Evolutionary conservation across 2,797 vertebrate genomes (phyloP).

Genomic region (Crocodylus rhombifer): DNA sequence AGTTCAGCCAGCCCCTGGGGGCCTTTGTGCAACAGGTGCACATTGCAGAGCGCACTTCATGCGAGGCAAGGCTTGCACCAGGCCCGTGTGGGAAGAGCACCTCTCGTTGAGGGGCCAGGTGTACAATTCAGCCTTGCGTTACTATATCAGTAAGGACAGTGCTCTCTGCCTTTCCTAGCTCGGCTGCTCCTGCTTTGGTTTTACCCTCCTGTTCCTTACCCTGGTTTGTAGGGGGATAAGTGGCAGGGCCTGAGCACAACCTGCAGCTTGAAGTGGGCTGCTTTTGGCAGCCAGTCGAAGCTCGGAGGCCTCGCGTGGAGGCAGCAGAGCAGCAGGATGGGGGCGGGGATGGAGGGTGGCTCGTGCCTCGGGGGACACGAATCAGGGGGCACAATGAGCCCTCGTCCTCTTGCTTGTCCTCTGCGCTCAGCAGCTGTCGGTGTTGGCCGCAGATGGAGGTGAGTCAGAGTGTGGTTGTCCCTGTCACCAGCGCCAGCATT

Average conservation of each 20-base stretch:
- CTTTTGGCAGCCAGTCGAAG: neutral
- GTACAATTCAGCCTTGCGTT: neutral
- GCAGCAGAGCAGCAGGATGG: neutral
- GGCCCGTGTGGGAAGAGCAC: neutral
- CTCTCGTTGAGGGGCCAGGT: neutral
- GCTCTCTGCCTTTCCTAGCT: neutral
- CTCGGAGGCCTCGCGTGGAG: neutral
- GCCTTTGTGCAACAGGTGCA: neutral
- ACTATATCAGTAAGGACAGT: neutral
- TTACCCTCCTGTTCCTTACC: neutral
- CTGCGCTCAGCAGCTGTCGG: neutral
- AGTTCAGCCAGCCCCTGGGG: neutral
- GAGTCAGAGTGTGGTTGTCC: neutral
- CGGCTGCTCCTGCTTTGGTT: neutral
- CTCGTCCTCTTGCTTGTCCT: conserved; percentile 12
- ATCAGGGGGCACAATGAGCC: neutral
- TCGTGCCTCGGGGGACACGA: neutral
- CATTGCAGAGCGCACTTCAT: neutral
- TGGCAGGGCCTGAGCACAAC: neutral
- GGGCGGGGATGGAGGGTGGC: neutral
- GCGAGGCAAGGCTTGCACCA: neutral
- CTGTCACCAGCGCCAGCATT: neutral
- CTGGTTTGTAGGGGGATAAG: neutral
- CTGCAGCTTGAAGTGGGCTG: neutral
- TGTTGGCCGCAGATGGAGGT: conserved; percentile 1